Evolutionary conservation across 2,797 vertebrate species (phyloP).

Genomic region (Falco berigora): DNA sequence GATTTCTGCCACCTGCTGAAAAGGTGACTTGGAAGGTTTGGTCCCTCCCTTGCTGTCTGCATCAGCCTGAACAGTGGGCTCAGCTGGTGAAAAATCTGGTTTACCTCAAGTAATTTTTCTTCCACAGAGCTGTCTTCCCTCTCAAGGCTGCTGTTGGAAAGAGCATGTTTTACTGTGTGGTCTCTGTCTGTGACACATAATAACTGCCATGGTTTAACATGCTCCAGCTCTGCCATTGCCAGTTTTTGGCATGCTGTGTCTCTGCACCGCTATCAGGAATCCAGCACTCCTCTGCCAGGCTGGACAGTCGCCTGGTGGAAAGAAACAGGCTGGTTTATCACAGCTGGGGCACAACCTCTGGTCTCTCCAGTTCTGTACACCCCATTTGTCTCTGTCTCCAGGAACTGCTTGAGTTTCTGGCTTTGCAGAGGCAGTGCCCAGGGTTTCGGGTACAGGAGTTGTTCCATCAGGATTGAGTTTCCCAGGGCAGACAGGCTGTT

Average conservation of each 20-base stretch:
- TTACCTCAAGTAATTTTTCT: not conserved
- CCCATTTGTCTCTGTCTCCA: not conserved
- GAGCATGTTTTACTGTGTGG: not conserved
- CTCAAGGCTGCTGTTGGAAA: not conserved
- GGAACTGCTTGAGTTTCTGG: not conserved
- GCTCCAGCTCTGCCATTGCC: not conserved
- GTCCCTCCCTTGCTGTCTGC: not conserved
- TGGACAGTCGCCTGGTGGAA: not conserved
- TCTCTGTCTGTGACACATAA: not conserved
- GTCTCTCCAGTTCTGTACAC: not conserved
- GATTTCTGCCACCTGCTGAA: not conserved
- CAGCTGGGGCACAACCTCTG: not conserved
- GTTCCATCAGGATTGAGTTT: not conserved
- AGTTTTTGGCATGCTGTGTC: not conserved
- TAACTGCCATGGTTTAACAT: not conserved
- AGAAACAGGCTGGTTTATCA: not conserved
- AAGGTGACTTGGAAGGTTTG: not conserved
- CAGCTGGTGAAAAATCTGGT: not conserved
- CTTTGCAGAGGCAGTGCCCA: not conserved
- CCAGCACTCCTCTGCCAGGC: not conserved
- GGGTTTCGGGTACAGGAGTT: not conserved
- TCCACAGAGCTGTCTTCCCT: not conserved
- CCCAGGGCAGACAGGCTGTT: not conserved
- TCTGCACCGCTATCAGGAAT: not conserved
- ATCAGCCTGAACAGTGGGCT: accelerated